Conservation (phyloP, 2,797 vertebrate genomes). For the Hipposideros larvatus region DNA sequence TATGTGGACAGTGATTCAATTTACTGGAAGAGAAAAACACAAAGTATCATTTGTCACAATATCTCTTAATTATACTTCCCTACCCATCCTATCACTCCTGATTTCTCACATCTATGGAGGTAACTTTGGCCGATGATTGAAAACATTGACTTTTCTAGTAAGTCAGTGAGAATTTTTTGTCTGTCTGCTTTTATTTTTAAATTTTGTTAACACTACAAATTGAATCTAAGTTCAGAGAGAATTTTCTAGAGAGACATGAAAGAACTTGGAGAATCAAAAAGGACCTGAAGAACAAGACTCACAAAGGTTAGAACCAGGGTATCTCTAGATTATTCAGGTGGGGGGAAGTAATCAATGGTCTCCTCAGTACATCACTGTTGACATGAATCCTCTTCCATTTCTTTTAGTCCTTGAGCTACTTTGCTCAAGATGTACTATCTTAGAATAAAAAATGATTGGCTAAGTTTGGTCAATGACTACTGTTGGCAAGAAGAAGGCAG, state of each 20-base stretch:
- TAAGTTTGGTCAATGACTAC: neutral
- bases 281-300: neutral
- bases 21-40: neutral
- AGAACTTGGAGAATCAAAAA: neutral
- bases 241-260: neutral
- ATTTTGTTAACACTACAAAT: conserved; percentile 26
- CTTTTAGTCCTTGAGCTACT: conserved; percentile 7
- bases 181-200: neutral
- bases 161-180: neutral
- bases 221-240: neutral
- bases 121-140: neutral
- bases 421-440: neutral
- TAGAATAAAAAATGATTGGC: conserved; percentile 36
- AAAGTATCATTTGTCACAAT: neutral
- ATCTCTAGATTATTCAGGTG: neutral
- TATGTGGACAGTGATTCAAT: neutral
- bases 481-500: neutral
- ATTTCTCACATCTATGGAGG: neutral
- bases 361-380: neutral
- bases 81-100: neutral
- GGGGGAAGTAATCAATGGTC: neutral
- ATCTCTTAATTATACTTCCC: neutral
- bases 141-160: neutral
- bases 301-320: neutral
- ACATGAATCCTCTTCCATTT: conserved; percentile 26